Conservation (phyloP, 2,113 vertebrate genomes). For the Circaetus cinerascens region DNA sequence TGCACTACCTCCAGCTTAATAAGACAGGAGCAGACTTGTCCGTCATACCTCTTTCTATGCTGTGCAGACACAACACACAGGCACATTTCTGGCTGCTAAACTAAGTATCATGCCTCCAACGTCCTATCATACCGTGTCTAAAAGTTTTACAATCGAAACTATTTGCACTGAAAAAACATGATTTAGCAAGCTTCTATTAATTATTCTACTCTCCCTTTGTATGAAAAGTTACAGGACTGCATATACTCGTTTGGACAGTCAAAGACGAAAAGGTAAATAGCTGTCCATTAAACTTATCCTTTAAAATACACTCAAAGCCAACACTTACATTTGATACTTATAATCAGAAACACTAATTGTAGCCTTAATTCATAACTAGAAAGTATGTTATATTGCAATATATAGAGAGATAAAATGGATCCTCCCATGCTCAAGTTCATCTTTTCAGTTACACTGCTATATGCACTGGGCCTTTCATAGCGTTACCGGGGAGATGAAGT, state of each 20-base stretch:
- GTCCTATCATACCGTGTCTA: neutral
- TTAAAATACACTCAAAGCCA: neutral
- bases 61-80: neutral
- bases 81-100: neutral
- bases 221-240: neutral
- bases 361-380: neutral
- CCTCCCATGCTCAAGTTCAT: neutral
- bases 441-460: neutral
- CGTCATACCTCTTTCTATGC: neutral
- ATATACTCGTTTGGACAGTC: neutral
- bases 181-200: neutral
- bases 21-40: neutral
- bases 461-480: neutral
- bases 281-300: neutral
- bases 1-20: neutral
- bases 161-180: neutral
- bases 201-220: neutral
- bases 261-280: neutral
- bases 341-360: neutral
- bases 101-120: neutral
- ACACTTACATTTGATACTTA: neutral
- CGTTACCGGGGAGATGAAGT: neutral
- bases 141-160: neutral
- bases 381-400: neutral
- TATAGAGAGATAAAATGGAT: neutral